Evolutionary conservation across 1,140 invertebrate genomes (phyloP).

Genomic region (Drosophila sulfurigaster): DNA sequence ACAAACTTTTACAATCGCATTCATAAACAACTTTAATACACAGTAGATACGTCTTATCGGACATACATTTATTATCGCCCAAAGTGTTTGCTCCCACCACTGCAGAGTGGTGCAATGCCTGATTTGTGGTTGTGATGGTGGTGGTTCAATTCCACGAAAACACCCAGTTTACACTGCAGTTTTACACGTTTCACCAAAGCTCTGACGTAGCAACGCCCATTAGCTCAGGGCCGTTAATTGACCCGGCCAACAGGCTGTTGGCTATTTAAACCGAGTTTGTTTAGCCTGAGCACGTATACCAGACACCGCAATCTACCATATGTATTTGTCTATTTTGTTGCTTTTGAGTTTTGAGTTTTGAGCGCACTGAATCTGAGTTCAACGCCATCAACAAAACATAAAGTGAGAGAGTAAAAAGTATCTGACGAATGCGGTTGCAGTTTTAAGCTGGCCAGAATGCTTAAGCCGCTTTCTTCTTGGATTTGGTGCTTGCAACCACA

Average conservation of each 20-base stretch:
- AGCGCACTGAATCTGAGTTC: slow-evolving; percentile 28
- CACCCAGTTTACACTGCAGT: slow-evolving; percentile 19
- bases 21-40: not conserved
- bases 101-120: slow-evolving; percentile 25
- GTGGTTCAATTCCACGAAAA: slow-evolving; percentile 18
- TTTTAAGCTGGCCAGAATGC: slow-evolving; percentile 22
- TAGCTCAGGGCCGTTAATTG: slow-evolving; percentile 39
- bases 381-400: slow-evolving; percentile 24
- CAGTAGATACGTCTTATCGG: slow-evolving; percentile 21
- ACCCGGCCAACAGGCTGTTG: slow-evolving; percentile 19
- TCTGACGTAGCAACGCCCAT: slow-evolving; percentile 13
- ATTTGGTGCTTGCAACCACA: slow-evolving; percentile 6
- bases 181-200: slow-evolving; percentile 1
- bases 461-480: slow-evolving; percentile 44
- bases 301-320: not conserved
- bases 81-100: slow-evolving; percentile 11
- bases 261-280: slow-evolving; percentile 4
- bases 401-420: slow-evolving; percentile 13
- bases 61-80: slow-evolving; percentile 4
- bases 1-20: not conserved
- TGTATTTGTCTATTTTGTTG: slow-evolving; percentile 8
- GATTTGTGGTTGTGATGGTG: too few species aligned
- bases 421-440: slow-evolving; percentile 54
- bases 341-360: not conserved
- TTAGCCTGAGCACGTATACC: slow-evolving; percentile 5